Percentiles rank a stretch among this genome's conserved stretches.
These are phyloP conservation scores for Drymonia ruficornis DNA, from an alignment of 2,888 invertebrate genomes.

Conservation along the genomic window DNA sequence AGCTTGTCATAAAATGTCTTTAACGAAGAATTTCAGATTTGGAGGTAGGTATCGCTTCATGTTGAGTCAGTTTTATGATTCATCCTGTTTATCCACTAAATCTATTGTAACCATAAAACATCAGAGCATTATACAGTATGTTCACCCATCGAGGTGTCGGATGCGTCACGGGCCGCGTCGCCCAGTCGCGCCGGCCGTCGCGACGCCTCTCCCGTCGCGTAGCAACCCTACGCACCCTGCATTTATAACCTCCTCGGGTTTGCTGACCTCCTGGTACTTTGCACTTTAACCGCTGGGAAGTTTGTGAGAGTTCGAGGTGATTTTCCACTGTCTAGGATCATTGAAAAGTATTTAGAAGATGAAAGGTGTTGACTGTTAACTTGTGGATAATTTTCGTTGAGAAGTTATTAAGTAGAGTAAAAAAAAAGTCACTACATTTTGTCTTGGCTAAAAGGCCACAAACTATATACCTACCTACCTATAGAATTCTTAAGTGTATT, in stretches of 20 bases:
- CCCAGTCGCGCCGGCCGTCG: constrained; percentile 41
- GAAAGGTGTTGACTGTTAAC: no score
- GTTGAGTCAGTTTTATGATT: no score
- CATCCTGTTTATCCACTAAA: no score
- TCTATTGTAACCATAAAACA: not conserved
- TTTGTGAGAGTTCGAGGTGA: constrained; percentile 33
- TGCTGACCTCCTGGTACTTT: constrained; percentile 57
- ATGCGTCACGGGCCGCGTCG: constrained; percentile 64
- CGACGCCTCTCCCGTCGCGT: constrained; percentile 47
- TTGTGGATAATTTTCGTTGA: no score
- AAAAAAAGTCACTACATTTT: no score
- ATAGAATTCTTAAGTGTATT: no score
- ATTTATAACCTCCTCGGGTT: constrained; percentile 53
- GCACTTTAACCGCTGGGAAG: constrained; percentile 30
- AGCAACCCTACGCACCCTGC: constrained; percentile 50
- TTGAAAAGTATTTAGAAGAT: not conserved
- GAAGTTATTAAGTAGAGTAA: no score
- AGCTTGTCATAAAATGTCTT: not conserved
- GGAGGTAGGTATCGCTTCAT: not conserved
- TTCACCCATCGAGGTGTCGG: constrained; percentile 34
- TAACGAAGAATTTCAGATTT: not conserved
- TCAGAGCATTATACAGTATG: not conserved
- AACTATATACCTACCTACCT: no score
- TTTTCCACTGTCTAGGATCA: constrained; percentile 24
- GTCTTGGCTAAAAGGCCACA: no score